Base-by-base conservation (phyloP, 2,113 vertebrate species). In the Melanerpes formicivorus region DNA sequence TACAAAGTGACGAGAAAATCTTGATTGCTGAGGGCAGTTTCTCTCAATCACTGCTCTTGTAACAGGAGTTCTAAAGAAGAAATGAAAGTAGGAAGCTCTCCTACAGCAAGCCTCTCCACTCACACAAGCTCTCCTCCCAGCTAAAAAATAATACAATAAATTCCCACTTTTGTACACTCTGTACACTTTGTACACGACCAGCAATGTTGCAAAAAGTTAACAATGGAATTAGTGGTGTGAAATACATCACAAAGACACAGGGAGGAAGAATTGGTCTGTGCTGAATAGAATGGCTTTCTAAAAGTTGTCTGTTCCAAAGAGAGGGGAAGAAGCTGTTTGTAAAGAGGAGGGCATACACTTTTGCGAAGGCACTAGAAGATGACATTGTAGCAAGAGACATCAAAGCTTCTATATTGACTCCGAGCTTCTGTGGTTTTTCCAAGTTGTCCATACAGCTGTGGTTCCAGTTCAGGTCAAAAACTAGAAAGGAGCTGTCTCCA, bases 1-100 rank as follows among this genome's bases (percentile, higher is more conserved):
- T 32, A 63, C 18, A 42, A 89, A 89, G 54, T 14, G 62, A 91
- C 79, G 84, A 87, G 87, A 94, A 91, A 72, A 54, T 73, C 76
- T 76, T 70, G 55, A 84, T 55, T 50, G 63, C 70, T 18, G 52
- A 77, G 48, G 59, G 72, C 32, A 60, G 87, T 85, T 89, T 90
- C 74, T 92, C 30, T 73, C 66, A 90, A 50, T 84, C 26, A 27
- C 58, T 81, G 55, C 18, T 90, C 27, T 92, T 25, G 5, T 87
- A 72, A 66, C 21, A 30, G 32, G 26, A 88, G 18, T 74, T 82
- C 25, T 74, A 74, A 93, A 55, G 66, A 73, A 87, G 63, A 84
- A 80, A 80, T 55, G 5, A 65, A 70, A 80, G 67, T 26, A 50
- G 12, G 63, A 73, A 83, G 8, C 30, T 67, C 6, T 94, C 40